phyloP scores from a whole-genome alignment of 2,113 vertebrate species.

The Corvus cornix region DNA sequence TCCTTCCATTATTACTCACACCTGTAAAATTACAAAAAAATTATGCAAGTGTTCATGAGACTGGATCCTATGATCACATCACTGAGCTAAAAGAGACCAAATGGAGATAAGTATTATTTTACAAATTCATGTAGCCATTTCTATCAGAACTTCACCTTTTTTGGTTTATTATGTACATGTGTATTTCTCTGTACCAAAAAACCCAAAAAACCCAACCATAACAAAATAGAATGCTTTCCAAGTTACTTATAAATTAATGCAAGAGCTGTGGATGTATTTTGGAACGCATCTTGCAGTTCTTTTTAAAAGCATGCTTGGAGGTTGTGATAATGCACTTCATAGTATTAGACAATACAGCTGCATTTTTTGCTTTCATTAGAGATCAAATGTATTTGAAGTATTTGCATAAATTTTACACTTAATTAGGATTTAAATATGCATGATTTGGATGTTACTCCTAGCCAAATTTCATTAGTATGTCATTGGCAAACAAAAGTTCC shows the following conservation, averaged over 20 bases:
- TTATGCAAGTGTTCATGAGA: constrained; percentile 53
- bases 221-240: not conserved
- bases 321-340: not conserved
- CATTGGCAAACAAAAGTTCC: not conserved
- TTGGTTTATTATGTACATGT: not conserved
- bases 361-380: not conserved
- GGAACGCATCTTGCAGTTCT: not conserved
- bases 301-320: constrained; percentile 11
- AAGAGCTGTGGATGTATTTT: not conserved
- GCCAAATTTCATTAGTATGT: constrained; percentile 9
- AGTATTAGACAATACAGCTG: not conserved
- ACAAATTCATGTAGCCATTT: not conserved
- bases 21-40: constrained; percentile 65
- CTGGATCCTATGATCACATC: not conserved
- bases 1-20: constrained; percentile 66
- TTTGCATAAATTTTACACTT: constrained; percentile 43
- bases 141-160: not conserved
- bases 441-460: constrained; percentile 6
- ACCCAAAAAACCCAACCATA: not conserved
- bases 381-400: not conserved
- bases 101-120: not conserved
- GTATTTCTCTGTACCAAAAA: not conserved
- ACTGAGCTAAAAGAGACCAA: constrained; percentile 34
- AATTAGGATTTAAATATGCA: constrained; percentile 48
- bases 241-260: not conserved